Evolutionary conservation across 2,113 vertebrate species (phyloP), one percentile per base, ranked within the genome.

Genomic region (Mustelus asterias): DNA sequence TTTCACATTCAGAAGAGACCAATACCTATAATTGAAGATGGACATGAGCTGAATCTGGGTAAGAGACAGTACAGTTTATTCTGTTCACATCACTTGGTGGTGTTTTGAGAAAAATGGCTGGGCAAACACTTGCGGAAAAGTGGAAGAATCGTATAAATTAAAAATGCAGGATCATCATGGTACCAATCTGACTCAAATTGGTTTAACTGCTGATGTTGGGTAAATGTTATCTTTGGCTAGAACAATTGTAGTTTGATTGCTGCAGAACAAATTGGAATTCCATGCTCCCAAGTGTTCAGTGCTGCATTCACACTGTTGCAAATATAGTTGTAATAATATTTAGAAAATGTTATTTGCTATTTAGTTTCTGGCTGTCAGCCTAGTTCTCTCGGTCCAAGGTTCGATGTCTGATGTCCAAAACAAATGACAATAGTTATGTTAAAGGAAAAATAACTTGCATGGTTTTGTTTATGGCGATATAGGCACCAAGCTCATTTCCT

Each of bases 11-110:
- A 98, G 96, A 5, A 97, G 6, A 97, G 97, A 8, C 54, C 96
- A 94, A 96, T 98, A 96, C 98, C 98, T 83, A 94, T 86, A 1
- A 33, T 98, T 72, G 96, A 97, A 96, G 33, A 69, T 58, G 60
- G 72, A 41, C 10, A 2, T 41, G 90, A 80, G 80, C 20, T 96
- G n/a, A 65, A 24, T 65, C 72, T 96, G 80, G 96, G 96, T 96
- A 94, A 96, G 80, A 20, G 37, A 83, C 14, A 20, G 16, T 22
- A 44, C 18, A 20, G 0, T 20, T 44, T 20, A 6, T 22, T 41
- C 37, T 41, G 37, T 20, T 41, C 80, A 80, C 33, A 80, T 80
- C 76, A 20, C 13, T 37, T 41, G 16, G 80, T 41, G 7, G 37
- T 83, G 5, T 20, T 83, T 83, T 83, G 16, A 41, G 37, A 83